phyloP scores from a whole-genome alignment of 2,113 vertebrate genomes.

The Glareola pratincola region DNA sequence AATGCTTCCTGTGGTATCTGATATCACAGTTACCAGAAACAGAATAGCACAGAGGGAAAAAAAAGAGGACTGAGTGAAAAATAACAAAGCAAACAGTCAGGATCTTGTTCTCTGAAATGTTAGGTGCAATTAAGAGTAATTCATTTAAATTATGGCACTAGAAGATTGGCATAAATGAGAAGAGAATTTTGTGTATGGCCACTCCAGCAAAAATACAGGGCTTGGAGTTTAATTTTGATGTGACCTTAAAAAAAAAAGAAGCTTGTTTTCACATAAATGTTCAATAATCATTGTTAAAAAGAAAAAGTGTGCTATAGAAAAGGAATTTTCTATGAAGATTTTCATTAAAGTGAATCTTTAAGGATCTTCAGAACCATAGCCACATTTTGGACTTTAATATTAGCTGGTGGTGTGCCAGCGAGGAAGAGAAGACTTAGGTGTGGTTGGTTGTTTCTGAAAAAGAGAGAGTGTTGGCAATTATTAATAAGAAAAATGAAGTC shows the following conservation, averaged over 20 bases:
- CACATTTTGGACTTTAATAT: not conserved
- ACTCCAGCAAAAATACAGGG: not conserved
- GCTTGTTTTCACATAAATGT: not conserved
- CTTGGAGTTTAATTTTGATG: not conserved
- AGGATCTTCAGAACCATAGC: not conserved
- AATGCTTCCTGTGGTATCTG: not conserved
- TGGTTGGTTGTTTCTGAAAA: slow-evolving; percentile 48
- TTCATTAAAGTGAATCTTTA: not conserved
- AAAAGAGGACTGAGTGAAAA: not conserved
- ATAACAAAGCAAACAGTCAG: not conserved
- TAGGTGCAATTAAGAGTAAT: slow-evolving; percentile 23
- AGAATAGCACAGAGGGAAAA: not conserved
- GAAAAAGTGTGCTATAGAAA: not conserved
- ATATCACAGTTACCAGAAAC: not conserved
- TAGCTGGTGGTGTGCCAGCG: not conserved
- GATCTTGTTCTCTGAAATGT: not conserved
- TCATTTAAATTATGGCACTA: not conserved
- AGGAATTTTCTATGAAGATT: not conserved
- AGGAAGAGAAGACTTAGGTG: slow-evolving; percentile 20
- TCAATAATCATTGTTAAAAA: not conserved
- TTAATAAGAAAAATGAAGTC: slow-evolving; percentile 53
- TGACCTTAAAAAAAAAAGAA: not conserved
- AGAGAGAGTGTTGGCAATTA: slow-evolving; percentile 49
- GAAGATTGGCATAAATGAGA: not conserved
- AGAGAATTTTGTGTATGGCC: not conserved